Conservation (phyloP, 1,140 invertebrate genomes). For the Lamellibrachia luymesi region DNA sequence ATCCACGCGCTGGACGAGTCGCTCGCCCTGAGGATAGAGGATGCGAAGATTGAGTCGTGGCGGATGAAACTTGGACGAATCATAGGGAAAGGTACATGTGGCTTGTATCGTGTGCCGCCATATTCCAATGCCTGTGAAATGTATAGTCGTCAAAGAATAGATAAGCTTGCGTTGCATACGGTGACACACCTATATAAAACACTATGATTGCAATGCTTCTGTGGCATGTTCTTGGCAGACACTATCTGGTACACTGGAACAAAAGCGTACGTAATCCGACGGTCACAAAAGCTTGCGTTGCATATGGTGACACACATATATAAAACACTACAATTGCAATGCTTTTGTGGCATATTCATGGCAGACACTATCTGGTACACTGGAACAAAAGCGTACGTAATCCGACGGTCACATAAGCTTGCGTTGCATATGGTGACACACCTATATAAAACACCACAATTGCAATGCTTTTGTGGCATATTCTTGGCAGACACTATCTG, state of each 20-base stretch:
- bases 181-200: background rate
- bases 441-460: background rate
- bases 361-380: too few species aligned
- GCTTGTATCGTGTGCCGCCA: background rate
- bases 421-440: background rate
- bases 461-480: too few species aligned
- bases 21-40: background rate
- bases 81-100: background rate
- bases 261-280: too few species aligned
- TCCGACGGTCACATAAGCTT: background rate
- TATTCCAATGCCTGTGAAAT: background rate
- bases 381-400: too few species aligned
- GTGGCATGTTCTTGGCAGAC: too few species aligned
- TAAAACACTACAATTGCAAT: background rate
- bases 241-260: too few species aligned
- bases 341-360: too few species aligned
- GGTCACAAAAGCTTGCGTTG: background rate
- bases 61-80: background rate
- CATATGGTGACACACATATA: background rate
- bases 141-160: background rate
- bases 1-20: background rate
- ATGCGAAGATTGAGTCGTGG: background rate
- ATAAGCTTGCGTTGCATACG: background rate
- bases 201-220: too few species aligned
- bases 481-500: too few species aligned